These are phyloP conservation scores for Rhinogobius similis DNA, from an alignment of 2,113 vertebrate genomes.

Conservation along the genomic window DNA sequence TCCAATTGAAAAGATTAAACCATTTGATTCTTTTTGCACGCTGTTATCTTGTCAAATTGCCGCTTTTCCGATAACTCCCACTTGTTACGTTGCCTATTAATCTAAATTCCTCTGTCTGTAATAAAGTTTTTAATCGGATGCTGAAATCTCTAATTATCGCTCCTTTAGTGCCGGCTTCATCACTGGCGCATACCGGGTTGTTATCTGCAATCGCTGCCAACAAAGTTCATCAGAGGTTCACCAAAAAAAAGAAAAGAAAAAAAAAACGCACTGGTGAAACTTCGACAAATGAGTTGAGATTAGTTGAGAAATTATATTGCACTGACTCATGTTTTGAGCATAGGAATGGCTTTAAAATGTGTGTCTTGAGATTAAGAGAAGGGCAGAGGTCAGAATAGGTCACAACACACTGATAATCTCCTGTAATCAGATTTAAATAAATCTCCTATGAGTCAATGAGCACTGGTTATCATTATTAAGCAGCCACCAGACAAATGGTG, in stretches of 20 bases:
- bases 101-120: constrained; percentile 11
- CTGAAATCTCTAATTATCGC: constrained; percentile 42
- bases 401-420: constrained; percentile 23
- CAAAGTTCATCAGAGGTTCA: constrained; percentile 32
- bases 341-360: not conserved
- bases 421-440: constrained; percentile 25
- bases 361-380: constrained; percentile 25
- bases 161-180: constrained; percentile 21
- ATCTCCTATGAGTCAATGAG: not conserved
- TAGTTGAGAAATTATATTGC: constrained; percentile 9
- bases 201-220: constrained; percentile 37
- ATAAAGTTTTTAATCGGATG: constrained; percentile 39
- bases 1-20: not conserved
- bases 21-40: not conserved
- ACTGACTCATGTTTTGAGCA: not conserved
- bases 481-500: not conserved
- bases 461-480: not conserved
- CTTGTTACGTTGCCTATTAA: not conserved
- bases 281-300: not conserved
- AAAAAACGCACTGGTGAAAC: constrained; percentile 8
- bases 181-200: constrained; percentile 23
- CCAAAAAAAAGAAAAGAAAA: too few relatives aligned
- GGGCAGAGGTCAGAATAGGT: constrained; percentile 4
- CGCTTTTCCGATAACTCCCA: not conserved
- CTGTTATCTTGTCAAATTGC: not conserved